These are phyloP conservation scores for Micrasema longulum DNA, from an alignment of 1,140 invertebrate genomes.

Conservation along the genomic window DNA sequence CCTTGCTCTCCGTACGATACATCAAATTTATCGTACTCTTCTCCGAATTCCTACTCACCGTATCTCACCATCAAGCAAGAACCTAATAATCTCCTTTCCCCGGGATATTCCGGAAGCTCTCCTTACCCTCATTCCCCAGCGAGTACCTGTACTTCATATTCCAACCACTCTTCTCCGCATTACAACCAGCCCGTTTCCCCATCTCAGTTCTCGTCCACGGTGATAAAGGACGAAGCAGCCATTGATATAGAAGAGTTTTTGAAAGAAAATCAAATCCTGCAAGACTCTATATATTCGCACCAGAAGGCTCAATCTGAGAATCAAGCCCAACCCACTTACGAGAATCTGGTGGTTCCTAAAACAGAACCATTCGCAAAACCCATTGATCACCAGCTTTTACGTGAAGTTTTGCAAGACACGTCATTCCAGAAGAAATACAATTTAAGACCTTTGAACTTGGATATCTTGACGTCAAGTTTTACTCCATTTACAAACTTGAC, in stretches of 20 bases:
- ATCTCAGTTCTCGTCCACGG: conserved; percentile 69
- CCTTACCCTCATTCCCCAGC: conserved; percentile 73
- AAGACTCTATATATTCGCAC: conserved; percentile 59
- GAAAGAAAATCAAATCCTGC: conserved; percentile 68
- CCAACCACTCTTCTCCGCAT: conserved; percentile 60
- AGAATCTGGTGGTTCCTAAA: conserved; percentile 57
- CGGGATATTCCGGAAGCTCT: conserved; percentile 68
- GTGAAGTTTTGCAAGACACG: conserved; percentile 84
- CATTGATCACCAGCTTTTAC: conserved; percentile 80
- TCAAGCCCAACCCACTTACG: conserved; percentile 56
- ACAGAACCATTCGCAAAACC: conserved; percentile 65
- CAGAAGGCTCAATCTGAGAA: conserved; percentile 37
- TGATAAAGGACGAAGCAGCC: conserved; percentile 66
- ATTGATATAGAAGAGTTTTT: conserved; percentile 67
- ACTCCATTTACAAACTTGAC: conserved; percentile 69
- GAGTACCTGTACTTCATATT: conserved; percentile 68
- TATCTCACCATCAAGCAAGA: conserved; percentile 64
- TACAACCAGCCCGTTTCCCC: conserved; percentile 60
- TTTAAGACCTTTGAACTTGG: conserved; percentile 78
- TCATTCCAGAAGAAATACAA: conserved; percentile 86
- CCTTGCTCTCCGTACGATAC: conserved; percentile 61
- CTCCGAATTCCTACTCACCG: conserved; percentile 58
- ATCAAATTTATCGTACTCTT: conserved; percentile 57
- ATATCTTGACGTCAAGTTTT: conserved; percentile 65
- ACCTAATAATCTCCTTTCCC: conserved; percentile 65